Evolutionary conservation across 2,888 invertebrate species (phyloP).

Genomic region (Leistus spinibarbis): DNA sequence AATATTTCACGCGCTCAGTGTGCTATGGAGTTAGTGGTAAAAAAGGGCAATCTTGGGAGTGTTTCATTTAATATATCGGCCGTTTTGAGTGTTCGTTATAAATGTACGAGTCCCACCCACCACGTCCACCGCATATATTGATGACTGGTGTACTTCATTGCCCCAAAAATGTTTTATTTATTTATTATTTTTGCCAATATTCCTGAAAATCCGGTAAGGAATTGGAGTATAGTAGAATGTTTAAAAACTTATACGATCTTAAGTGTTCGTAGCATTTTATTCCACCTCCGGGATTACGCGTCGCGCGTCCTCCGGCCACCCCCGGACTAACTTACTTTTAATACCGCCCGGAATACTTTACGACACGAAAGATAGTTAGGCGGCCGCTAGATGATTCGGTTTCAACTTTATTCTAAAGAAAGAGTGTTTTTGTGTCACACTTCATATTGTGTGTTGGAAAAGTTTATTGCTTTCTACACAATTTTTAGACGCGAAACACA

Average conservation of each 20-base stretch:
- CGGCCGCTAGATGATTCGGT: background rate
- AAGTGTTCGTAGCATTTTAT: constrained; percentile 36
- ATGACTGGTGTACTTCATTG: no score
- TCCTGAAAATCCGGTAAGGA: no score
- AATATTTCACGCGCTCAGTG: constrained; percentile 34
- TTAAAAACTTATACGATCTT: constrained; percentile 38
- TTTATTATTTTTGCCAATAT: no score
- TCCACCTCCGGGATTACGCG: constrained; percentile 24
- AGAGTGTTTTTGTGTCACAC: background rate
- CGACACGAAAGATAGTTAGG: constrained; percentile 38
- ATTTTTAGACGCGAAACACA: background rate
- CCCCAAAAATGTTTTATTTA: no score
- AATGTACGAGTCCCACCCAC: no score
- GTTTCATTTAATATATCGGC: constrained; percentile 39
- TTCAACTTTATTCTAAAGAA: background rate
- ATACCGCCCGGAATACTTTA: constrained; percentile 37
- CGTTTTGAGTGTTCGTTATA: constrained; percentile 36
- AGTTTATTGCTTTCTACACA: background rate
- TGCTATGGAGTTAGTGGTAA: constrained; percentile 20
- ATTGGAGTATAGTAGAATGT: background rate
- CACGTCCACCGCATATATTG: no score
- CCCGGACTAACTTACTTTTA: constrained; percentile 35
- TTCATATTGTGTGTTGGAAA: background rate
- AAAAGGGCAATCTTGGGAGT: constrained; percentile 36
- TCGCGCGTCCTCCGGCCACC: background rate